These are phyloP conservation scores for Empidonax traillii DNA, from an alignment of 2,113 vertebrate species.

Conservation along the genomic window DNA sequence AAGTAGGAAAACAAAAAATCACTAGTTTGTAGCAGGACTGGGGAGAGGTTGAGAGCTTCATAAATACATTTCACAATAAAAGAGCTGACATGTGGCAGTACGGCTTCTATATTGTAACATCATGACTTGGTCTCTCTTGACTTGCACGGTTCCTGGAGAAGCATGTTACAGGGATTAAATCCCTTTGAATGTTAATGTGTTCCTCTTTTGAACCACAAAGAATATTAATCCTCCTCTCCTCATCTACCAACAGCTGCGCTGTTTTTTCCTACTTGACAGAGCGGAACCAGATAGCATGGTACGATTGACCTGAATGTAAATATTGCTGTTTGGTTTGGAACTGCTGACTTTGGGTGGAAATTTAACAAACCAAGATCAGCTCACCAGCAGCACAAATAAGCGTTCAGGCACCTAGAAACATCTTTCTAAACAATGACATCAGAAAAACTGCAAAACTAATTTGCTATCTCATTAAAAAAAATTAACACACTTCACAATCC, in stretches of 20 bases:
- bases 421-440: background rate
- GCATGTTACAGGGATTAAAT: conserved; percentile 60
- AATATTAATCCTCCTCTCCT: conserved; percentile 60
- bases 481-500: background rate
- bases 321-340: background rate
- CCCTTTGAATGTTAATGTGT: conserved; percentile 63
- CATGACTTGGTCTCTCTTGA: conserved; percentile 1
- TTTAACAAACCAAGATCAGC: background rate
- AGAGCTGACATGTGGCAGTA: background rate
- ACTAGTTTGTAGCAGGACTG: background rate
- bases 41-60: background rate
- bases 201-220: conserved; percentile 63
- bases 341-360: background rate
- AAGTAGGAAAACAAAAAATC: background rate
- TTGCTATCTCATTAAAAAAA: background rate
- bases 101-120: background rate
- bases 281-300: background rate
- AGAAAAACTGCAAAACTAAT: background rate
- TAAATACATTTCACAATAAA: conserved; percentile 1
- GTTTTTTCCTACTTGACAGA: conserved; percentile 33
- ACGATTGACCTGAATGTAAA: conserved; percentile 36
- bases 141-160: conserved; percentile 2
- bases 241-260: conserved; percentile 59
- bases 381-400: background rate
- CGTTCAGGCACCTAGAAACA: background rate